Percentiles rank a stretch among this genome's conserved stretches.
Evolutionary conservation across 2,113 vertebrate genomes (phyloP).

Genomic region (Pygoscelis antarcticus): DNA sequence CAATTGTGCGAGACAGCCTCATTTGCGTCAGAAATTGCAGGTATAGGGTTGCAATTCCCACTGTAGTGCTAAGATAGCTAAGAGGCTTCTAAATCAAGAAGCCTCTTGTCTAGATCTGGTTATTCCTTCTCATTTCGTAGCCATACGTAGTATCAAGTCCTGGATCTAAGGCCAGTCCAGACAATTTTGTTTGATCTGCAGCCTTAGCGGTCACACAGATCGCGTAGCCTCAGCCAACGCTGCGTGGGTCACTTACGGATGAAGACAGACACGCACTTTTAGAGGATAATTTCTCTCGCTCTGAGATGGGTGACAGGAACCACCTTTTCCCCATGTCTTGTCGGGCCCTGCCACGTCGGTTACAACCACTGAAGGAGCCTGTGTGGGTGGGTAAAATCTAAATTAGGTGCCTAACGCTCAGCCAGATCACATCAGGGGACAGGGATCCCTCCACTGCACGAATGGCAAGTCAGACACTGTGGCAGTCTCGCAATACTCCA

Average conservation of each 20-base stretch:
- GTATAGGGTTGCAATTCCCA: too few relatives aligned
- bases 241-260: not conserved
- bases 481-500: not conserved
- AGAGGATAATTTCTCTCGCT: not conserved
- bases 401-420: accelerated
- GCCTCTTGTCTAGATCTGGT: not conserved
- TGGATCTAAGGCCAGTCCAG: not conserved
- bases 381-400: accelerated
- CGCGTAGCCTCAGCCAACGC: accelerated
- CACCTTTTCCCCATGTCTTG: not conserved
- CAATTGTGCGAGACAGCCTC: too few relatives aligned
- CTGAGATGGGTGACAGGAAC: not conserved
- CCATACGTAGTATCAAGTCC: not conserved
- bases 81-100: not conserved
- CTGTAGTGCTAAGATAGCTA: too few relatives aligned
- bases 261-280: accelerated
- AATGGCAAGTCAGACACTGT: not conserved
- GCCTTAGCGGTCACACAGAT: not conserved
- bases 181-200: not conserved
- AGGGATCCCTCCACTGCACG: accelerated
- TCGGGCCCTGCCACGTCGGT: accelerated
- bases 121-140: not conserved
- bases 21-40: too few relatives aligned
- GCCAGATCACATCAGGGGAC: not conserved
- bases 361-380: not conserved